phyloP scores from a whole-genome alignment of 2,888 invertebrate genomes.

The Caenorhabditis doughertyi region DNA sequence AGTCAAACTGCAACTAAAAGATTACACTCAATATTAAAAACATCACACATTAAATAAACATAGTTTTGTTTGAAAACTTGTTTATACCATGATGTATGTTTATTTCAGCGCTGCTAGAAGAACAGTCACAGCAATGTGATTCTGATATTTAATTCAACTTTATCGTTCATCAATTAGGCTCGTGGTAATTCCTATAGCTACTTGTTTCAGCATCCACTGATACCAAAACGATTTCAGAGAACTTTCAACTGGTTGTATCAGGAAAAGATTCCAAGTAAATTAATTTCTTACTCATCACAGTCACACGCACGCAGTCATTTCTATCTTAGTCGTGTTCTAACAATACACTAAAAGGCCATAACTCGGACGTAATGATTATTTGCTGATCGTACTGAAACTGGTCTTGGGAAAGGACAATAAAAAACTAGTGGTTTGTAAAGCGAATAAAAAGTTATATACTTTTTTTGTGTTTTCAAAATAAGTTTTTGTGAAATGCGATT shows the following conservation, averaged over 20 bases:
- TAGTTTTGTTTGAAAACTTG: no score
- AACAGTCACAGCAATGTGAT: no score
- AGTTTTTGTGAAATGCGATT: slow-evolving; percentile 36
- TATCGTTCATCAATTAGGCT: no score
- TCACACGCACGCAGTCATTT: not conserved
- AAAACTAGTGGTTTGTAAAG: slow-evolving; percentile 17
- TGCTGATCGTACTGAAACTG: slow-evolving; percentile 21
- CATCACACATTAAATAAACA: no score
- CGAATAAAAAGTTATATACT: slow-evolving; percentile 5
- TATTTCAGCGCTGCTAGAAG: no score
- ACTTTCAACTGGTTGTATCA: not conserved
- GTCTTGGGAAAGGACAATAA: slow-evolving; percentile 10
- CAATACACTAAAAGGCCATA: slow-evolving; percentile 47
- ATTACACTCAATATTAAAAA: no score
- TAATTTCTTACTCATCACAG: slow-evolving; percentile 21
- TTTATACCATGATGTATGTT: no score
- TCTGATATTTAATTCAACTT: no score
- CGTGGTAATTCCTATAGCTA: no score
- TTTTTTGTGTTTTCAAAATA: not conserved
- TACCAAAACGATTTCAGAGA: no score
- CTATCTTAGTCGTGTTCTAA: slow-evolving; percentile 1
- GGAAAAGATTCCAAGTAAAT: not conserved
- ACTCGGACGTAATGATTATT: slow-evolving; percentile 33
- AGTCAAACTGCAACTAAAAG: no score
- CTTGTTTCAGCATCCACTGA: no score